phyloP scores from a whole-genome alignment of 2,888 invertebrate genomes.

The Melikaiella ostensackeni region DNA sequence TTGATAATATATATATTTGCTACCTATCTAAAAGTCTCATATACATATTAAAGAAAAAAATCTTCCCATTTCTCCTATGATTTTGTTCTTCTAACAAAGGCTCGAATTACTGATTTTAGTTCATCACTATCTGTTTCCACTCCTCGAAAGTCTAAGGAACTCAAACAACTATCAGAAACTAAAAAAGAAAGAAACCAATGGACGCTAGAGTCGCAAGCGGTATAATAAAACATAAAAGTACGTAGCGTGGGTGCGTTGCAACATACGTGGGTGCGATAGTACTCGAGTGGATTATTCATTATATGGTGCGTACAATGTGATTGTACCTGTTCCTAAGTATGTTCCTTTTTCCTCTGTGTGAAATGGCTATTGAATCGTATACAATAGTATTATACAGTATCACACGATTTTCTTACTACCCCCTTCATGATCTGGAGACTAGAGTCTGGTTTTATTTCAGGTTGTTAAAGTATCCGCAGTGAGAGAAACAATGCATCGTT shows the following conservation, averaged over 20 bases:
- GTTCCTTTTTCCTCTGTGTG: constrained; percentile 3
- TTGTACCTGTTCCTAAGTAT: constrained; percentile 20
- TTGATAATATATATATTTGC: too few relatives aligned
- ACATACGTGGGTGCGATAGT: constrained; percentile 35
- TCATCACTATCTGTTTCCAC: too few relatives aligned
- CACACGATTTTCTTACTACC: constrained; percentile 25
- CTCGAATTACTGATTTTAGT: too few relatives aligned
- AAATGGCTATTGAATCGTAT: constrained; percentile 17
- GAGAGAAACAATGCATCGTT: not conserved
- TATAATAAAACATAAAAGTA: constrained; percentile 42
- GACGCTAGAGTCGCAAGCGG: not conserved
- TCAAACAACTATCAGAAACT: not conserved
- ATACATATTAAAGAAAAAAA: too few relatives aligned
- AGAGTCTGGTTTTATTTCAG: constrained; percentile 8
- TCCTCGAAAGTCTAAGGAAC: not conserved
- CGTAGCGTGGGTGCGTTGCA: constrained; percentile 44
- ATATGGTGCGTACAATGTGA: constrained; percentile 7
- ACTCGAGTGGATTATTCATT: constrained; percentile 19
- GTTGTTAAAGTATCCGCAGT: not conserved
- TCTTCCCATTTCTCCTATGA: too few relatives aligned
- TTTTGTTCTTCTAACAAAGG: too few relatives aligned
- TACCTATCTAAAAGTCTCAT: too few relatives aligned
- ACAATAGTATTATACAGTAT: constrained; percentile 20
- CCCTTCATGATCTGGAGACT: not conserved
- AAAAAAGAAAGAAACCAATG: not conserved